Evolutionary conservation across 2,113 vertebrate species (phyloP).

Genomic region (Cyanoderma ruficeps): DNA sequence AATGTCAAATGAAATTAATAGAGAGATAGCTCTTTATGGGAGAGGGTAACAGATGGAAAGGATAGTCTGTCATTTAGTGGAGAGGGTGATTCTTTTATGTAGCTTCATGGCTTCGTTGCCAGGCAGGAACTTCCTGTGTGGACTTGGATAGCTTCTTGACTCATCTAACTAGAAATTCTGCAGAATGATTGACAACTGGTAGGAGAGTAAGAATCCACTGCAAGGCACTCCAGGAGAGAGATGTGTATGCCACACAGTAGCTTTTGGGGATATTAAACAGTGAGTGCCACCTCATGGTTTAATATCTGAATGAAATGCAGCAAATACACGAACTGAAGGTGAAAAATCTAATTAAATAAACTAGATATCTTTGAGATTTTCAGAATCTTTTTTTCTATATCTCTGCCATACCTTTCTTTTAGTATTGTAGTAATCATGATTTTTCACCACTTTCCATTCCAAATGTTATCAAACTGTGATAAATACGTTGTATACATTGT

Average conservation of each 20-base stretch:
- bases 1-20: not conserved
- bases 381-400: not conserved
- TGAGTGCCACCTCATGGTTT: not conserved
- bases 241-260: not conserved
- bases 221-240: not conserved
- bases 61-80: not conserved
- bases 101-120: not conserved
- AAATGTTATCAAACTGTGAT: not conserved
- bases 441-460: not conserved
- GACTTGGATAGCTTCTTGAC: not conserved
- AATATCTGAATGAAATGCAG: not conserved
- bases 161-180: not conserved
- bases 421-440: not conserved
- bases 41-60: not conserved
- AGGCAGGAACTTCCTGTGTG: not conserved
- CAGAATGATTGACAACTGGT: not conserved
- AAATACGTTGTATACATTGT: not conserved
- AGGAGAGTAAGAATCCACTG: not conserved
- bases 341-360: not conserved
- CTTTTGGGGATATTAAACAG: not conserved
- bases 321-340: not conserved
- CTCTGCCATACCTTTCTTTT: not conserved
- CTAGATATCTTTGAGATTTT: not conserved
- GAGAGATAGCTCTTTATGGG: not conserved
- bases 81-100: not conserved